phyloP scores from a whole-genome alignment of 1,140 invertebrate species.

The Nasonia vitripennis region DNA sequence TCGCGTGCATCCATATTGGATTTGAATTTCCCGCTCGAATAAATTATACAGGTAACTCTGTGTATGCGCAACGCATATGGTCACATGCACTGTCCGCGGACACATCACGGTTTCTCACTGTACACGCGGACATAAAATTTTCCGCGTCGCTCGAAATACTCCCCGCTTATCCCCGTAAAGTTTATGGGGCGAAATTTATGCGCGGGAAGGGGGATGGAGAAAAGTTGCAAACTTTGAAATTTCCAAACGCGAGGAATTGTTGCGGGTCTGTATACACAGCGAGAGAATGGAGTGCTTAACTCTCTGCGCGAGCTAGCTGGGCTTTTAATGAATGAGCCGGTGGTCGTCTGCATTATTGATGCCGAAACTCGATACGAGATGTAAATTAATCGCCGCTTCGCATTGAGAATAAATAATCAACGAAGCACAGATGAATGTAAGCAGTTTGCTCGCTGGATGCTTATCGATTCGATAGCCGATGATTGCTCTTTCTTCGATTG shows the following conservation, averaged over 20 bases:
- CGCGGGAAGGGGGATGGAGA: background rate
- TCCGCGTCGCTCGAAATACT: background rate
- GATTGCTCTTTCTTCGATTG: background rate
- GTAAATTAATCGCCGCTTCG: background rate
- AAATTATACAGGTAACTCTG: background rate
- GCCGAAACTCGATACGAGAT: background rate
- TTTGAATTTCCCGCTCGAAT: background rate
- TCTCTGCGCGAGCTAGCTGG: background rate
- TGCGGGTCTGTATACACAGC: no score
- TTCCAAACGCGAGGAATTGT: background rate
- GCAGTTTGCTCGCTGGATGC: background rate
- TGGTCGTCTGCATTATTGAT: background rate
- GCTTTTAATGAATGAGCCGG: background rate
- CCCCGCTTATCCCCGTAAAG: background rate
- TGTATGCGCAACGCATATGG: background rate
- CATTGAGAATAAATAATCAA: background rate
- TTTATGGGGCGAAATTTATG: background rate
- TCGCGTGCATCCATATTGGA: no score
- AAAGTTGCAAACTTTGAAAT: background rate
- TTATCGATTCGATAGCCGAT: no score
- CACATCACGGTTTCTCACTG: background rate
- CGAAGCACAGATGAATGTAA: background rate
- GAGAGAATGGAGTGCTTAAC: background rate
- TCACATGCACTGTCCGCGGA: no score
- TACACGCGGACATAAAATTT: background rate